Evolutionary conservation across 2,888 invertebrate species (phyloP).

Genomic region (Brenthis hecate): DNA sequence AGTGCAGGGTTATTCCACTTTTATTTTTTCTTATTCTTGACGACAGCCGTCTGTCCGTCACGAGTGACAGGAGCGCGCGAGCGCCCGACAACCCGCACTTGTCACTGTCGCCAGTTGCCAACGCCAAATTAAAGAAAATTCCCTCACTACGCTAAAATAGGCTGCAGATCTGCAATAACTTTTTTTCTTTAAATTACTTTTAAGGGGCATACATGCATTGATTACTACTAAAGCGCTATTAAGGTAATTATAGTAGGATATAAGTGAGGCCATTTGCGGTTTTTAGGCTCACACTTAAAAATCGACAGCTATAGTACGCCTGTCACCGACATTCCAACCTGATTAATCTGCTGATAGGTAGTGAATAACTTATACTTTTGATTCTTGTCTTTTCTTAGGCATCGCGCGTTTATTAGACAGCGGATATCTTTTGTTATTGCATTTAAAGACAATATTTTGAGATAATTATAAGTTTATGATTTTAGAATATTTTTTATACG

Average conservation of each 20-base stretch:
- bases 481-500: background rate
- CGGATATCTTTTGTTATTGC: background rate
- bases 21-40: constrained; percentile 56
- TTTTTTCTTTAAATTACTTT: constrained; percentile 36
- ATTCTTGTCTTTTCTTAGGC: background rate
- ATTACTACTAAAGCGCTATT: constrained; percentile 32
- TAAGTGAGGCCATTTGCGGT: constrained; percentile 22
- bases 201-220: constrained; percentile 32
- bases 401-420: no score
- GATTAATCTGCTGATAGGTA: constrained; percentile 19
- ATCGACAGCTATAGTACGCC: constrained; percentile 22
- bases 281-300: constrained; percentile 24
- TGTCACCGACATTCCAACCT: constrained; percentile 26
- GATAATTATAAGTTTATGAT: background rate
- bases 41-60: constrained; percentile 63
- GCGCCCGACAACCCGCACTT: constrained; percentile 54
- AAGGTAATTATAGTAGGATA: constrained; percentile 26
- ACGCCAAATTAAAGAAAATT: constrained; percentile 69
- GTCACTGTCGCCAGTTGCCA: constrained; percentile 58
- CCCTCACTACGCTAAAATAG: constrained; percentile 58
- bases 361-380: constrained; percentile 12
- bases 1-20: constrained; percentile 54
- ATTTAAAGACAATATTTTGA: background rate
- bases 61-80: constrained; percentile 59
- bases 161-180: constrained; percentile 46